Base-by-base conservation (phyloP, 2,113 vertebrate species). In the Oreochromis tanganicae region DNA sequence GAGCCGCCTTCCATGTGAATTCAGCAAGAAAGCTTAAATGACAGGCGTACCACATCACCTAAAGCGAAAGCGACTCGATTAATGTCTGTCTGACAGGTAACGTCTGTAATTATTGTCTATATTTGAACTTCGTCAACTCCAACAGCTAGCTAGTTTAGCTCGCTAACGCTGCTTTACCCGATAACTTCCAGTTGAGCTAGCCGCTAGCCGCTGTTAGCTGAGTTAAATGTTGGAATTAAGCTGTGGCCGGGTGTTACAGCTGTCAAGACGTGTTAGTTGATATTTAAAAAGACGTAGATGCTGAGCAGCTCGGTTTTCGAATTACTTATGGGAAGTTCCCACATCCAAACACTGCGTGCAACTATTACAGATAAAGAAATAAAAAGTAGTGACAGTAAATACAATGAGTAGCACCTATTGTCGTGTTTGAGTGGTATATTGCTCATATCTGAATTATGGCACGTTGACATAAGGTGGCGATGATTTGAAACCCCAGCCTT, bases 21-120 rank as follows among this genome's bases (percentile, higher is more conserved):
- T 48, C 27, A 24, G 63, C 34, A n/a, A 48, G 36, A 14, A 34
- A 78, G 71, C 61, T 14, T 91, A 55, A 91, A 95, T 95, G 94
- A 95, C 85, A 86, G 32, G 24, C 7, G 4, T 11, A 19, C 56
- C 71, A 46, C 80, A 29, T 61, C 9, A 61, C 52, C 48, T 87
- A 52, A 87, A 88, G 21, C 52, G 9, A 81, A 81, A 85, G n/a
- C 55, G 79, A 82, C 83, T 87, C 16, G 9, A 87, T 21, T 93
- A 41, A 94, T 84, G 87, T 93, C 57, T 75, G 43, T 75, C 66
- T 87, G 71, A 91, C 85, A 92, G 92, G 93, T 96, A 91, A 88
- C 4, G 13, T 34, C 1, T 9, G 61, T 29, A 9, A 78, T 78
- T 5, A 5, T 34, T 10, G 16, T 38, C 16, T 50, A 27, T 9